Conservation (phyloP, 2,888 invertebrate species). For the Argyra leucocephala region DNA sequence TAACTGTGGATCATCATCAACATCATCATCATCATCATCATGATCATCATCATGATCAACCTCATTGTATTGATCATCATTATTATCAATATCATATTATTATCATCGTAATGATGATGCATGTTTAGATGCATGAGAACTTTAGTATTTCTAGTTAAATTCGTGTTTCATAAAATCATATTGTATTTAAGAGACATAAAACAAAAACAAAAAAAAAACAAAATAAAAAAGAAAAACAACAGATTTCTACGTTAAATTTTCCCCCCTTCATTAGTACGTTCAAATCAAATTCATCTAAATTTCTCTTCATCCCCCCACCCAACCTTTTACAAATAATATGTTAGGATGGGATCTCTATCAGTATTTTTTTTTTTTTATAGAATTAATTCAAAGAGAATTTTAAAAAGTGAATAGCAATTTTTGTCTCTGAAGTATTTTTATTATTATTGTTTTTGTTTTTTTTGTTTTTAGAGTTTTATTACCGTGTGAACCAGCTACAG, state of each 20-base stretch:
- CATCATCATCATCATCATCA: neutral
- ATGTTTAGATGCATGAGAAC: conserved; percentile 6
- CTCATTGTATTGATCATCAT: neutral
- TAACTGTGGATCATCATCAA: too few species aligned
- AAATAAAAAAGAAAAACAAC: too few species aligned
- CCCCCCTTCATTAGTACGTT: too few species aligned
- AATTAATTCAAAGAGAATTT: neutral
- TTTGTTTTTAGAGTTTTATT: neutral
- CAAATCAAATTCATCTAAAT: too few species aligned
- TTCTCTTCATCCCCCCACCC: neutral
- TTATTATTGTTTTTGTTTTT: neutral
- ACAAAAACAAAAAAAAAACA: too few species aligned
- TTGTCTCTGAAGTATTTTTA: neutral
- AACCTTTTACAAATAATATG: neutral
- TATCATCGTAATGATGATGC: neutral
- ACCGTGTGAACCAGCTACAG: conserved; percentile 6
- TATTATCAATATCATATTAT: neutral
- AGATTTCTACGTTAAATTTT: too few species aligned
- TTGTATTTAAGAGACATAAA: too few species aligned
- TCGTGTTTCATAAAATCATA: too few species aligned
- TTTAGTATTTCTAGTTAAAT: neutral
- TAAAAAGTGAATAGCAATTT: neutral
- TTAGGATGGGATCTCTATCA: neutral
- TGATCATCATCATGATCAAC: neutral
- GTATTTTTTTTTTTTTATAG: neutral